A percentile compares a stretch with the other conserved stretches of the same genome.
These are phyloP conservation scores for Dasyprocta punctata DNA, from an alignment of 2,113 vertebrate genomes.

Conservation along the genomic window DNA sequence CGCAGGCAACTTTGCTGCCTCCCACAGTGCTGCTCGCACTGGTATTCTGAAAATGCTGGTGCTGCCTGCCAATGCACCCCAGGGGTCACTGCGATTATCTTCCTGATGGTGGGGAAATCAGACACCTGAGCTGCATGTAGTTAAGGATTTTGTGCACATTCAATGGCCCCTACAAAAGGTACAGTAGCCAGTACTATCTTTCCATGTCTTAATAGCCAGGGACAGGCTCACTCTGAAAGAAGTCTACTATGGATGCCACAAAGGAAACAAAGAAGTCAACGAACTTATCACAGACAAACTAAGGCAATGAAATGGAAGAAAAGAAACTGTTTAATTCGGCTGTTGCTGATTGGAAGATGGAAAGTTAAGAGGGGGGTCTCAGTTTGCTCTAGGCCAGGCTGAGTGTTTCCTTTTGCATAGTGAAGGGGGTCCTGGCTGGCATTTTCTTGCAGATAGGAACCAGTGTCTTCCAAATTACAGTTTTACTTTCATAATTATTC, in stretches of 20 bases:
- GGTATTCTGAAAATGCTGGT: background rate
- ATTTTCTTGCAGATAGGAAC: background rate
- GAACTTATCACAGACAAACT: background rate
- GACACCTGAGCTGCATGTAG: background rate
- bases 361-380: background rate
- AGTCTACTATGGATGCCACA: background rate
- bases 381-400: background rate
- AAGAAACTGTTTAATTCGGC: background rate
- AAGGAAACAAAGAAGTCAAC: background rate
- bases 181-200: background rate
- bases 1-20: background rate
- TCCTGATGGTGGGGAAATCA: background rate
- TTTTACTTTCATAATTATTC: constrained; percentile 9
- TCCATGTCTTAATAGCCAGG: background rate
- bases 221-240: background rate
- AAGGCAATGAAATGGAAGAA: background rate
- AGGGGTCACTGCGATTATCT: background rate
- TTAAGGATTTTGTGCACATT: background rate
- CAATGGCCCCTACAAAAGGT: background rate
- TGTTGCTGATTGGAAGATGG: background rate
- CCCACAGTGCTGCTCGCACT: background rate
- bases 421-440: background rate
- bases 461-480: background rate
- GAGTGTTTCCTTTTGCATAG: background rate
- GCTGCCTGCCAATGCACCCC: background rate